A percentile compares a stretch with the other conserved stretches of the same genome.
Conservation (phyloP, 1,140 invertebrate species). For the Protaetia brevitarsis region DNA sequence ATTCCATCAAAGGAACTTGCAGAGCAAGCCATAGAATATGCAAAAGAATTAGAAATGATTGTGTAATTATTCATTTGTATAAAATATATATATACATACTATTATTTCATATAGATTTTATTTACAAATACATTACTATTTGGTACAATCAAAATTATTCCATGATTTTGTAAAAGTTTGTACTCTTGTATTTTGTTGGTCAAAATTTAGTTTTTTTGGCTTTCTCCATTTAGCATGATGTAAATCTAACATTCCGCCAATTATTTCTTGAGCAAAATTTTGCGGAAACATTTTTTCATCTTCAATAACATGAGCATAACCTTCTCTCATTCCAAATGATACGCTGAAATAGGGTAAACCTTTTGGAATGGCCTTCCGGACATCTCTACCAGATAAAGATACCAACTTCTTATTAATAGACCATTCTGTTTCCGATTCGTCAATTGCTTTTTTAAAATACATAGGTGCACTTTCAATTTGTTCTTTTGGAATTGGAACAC, state of each 20-base stretch:
- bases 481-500: conserved; percentile 81
- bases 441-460: conserved; percentile 96
- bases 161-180: conserved; percentile 64
- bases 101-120: too few species aligned
- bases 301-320: conserved; percentile 96
- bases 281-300: conserved; percentile 82
- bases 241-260: conserved; percentile 90
- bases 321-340: conserved; percentile 84
- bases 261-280: conserved; percentile 93
- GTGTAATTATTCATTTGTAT: conserved; percentile 62
- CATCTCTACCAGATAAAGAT: conserved; percentile 68
- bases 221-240: conserved; percentile 83
- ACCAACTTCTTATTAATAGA: conserved; percentile 93
- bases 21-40: conserved; percentile 93
- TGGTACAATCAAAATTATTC: conserved; percentile 59
- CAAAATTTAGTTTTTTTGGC: conserved; percentile 68
- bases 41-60: conserved; percentile 98
- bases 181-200: conserved; percentile 67
- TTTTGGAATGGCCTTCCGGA: conserved; percentile 83
- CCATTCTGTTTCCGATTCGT: conserved; percentile 95
- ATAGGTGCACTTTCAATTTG: conserved; percentile 83
- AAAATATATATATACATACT: neutral
- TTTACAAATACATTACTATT: too few species aligned
- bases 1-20: conserved; percentile 89
- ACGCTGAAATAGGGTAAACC: conserved; percentile 93